Evolutionary conservation across 2,797 vertebrate genomes (phyloP).

Genomic region (Sebastolobus altivelis): DNA sequence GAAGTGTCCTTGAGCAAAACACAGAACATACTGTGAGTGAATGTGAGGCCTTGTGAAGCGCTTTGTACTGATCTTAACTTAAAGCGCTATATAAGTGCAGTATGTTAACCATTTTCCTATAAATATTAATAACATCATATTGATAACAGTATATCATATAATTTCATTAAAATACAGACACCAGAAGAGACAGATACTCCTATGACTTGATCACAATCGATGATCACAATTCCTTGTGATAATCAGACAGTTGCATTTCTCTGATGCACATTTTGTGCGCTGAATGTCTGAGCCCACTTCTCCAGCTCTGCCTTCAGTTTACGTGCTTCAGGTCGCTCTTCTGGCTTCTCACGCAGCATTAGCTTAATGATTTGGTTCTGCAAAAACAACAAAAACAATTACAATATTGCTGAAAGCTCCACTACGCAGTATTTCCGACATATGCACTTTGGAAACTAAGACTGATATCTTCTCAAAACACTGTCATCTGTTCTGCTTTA

Average conservation of each 20-base stretch:
- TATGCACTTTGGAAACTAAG: accelerated
- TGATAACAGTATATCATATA: not conserved
- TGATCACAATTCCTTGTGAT: not conserved
- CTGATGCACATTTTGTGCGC: accelerated
- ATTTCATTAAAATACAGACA: not conserved
- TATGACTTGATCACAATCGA: not conserved
- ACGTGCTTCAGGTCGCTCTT: constrained; percentile 69
- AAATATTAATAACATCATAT: not conserved
- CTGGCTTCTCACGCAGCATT: constrained; percentile 70
- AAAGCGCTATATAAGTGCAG: not conserved
- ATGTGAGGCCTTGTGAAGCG: accelerated
- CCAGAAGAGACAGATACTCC: not conserved
- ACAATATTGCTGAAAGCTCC: not conserved
- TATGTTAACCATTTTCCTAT: not conserved
- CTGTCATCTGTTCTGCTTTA: not conserved
- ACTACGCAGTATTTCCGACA: not conserved
- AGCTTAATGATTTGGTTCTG: constrained; percentile 69
- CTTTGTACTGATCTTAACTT: not conserved
- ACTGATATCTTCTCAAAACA: not conserved
- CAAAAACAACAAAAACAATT: constrained; percentile 2
- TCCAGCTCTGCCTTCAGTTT: constrained; percentile 51
- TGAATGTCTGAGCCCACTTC: not conserved
- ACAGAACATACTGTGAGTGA: not conserved
- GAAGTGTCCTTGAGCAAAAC: not conserved
- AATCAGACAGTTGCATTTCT: constrained; percentile 52